Conservation (phyloP, 2,113 vertebrate genomes). For the Puma concolor region DNA sequence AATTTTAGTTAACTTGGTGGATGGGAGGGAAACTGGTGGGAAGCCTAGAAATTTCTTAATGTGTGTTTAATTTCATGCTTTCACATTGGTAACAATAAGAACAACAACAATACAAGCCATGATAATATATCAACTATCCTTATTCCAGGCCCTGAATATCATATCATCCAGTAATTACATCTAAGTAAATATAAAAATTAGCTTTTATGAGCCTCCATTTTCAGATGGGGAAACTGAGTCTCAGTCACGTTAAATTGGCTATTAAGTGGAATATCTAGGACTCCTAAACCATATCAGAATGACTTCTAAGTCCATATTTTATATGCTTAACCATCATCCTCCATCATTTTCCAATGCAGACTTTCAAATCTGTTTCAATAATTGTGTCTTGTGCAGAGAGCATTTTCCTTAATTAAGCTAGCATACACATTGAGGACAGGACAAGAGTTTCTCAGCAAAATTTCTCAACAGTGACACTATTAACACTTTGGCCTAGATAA, state of each 20-base stretch:
- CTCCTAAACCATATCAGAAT: not conserved
- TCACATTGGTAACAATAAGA: not conserved
- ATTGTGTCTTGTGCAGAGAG: not conserved
- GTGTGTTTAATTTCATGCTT: not conserved
- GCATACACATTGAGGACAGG: not conserved
- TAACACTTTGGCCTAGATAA: not conserved
- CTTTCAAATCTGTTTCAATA: not conserved
- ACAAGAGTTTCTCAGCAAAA: not conserved
- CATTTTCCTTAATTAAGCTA: not conserved
- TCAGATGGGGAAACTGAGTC: not conserved
- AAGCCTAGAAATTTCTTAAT: not conserved
- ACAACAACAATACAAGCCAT: not conserved
- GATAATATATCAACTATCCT: not conserved
- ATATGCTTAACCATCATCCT: not conserved
- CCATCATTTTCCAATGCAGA: not conserved
- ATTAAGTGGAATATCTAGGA: not conserved
- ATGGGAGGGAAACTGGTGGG: not conserved
- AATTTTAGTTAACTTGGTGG: not conserved
- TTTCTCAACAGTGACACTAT: not conserved
- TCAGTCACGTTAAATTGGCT: not conserved
- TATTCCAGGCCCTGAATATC: not conserved
- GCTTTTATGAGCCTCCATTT: not conserved
- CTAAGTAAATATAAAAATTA: not conserved
- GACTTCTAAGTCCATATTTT: not conserved
- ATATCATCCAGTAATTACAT: not conserved